Percentiles rank a stretch among this genome's conserved stretches.
Conservation (phyloP, 2,797 vertebrate species). For the Coracias cyanogaster region DNA sequence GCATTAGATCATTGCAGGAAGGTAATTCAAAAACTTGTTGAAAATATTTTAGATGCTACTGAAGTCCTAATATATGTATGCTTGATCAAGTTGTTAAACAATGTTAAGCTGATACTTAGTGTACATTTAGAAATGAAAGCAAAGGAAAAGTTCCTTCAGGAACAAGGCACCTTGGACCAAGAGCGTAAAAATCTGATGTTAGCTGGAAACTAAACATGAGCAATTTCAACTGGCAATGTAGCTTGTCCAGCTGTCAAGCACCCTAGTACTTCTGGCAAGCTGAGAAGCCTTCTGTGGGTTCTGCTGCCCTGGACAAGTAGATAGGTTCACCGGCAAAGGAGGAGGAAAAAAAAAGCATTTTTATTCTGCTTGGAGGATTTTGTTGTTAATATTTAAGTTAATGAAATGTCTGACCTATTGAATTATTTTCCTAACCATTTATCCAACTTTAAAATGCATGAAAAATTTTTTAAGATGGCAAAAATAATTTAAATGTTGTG, state of each 20-base stretch:
- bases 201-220: neutral
- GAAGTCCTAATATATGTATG: neutral
- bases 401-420: constrained; percentile 29
- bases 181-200: neutral
- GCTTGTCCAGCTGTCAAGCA: neutral
- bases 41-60: neutral
- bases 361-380: constrained; percentile 14
- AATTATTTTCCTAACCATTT: constrained; percentile 58
- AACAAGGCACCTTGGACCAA: neutral
- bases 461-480: constrained; percentile 35
- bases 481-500: constrained; percentile 26
- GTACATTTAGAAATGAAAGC: neutral
- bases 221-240: neutral
- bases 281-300: neutral
- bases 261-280: neutral
- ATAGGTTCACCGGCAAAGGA: neutral
- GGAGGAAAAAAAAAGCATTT: neutral
- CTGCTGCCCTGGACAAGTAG: neutral
- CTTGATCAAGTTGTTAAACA: neutral
- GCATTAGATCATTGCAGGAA: neutral
- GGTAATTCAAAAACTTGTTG: neutral
- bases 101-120: neutral
- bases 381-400: constrained; percentile 49
- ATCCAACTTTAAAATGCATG: constrained; percentile 42
- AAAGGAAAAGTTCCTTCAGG: neutral